These are phyloP conservation scores for Lepidurus arcticus DNA, from an alignment of 1,140 invertebrate species.

Conservation along the genomic window DNA sequence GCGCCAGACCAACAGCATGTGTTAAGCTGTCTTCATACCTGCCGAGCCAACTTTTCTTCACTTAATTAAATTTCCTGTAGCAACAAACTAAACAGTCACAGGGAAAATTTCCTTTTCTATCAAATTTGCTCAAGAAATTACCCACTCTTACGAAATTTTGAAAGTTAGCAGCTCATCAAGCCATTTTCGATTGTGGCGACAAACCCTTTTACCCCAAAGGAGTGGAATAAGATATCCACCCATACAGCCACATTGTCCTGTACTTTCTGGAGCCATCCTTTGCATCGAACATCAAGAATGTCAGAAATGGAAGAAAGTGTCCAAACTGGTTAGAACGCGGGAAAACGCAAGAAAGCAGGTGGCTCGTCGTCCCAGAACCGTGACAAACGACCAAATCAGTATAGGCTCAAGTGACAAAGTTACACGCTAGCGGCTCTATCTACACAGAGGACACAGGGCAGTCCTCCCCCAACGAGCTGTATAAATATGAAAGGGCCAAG, in stretches of 20 bases:
- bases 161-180: background rate
- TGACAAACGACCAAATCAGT: conserved; percentile 17
- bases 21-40: no score
- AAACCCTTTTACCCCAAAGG: background rate
- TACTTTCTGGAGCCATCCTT: background rate
- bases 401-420: conserved; percentile 17
- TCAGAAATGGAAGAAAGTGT: background rate
- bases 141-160: background rate
- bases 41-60: no score
- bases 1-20: background rate
- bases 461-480: background rate
- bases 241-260: background rate
- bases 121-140: background rate
- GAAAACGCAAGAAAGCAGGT: conserved; percentile 1
- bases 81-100: no score
- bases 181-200: background rate
- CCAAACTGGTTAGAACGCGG: background rate
- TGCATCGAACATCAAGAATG: background rate
- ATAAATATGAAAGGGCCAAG: background rate
- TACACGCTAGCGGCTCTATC: background rate
- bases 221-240: no score
- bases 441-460: background rate
- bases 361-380: background rate
- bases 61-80: no score
- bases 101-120: background rate